Evolutionary conservation across 2,113 vertebrate species (phyloP).

Genomic region (Bettongia penicillata): DNA sequence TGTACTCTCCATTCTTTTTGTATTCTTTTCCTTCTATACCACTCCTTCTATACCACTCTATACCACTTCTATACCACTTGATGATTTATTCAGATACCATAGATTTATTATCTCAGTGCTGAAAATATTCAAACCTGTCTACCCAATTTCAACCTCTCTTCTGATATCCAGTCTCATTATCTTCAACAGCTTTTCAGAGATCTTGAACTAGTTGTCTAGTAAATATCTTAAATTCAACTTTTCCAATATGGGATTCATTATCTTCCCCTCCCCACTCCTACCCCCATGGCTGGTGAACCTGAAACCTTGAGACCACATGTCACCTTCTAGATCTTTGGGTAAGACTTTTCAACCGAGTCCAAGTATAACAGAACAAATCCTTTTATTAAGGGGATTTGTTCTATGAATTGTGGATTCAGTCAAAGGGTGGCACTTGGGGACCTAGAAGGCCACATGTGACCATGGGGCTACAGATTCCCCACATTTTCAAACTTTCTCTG

Average conservation of each 20-base stretch:
- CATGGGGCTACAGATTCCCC: too few relatives aligned
- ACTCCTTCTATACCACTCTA: neutral
- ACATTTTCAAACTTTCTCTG: neutral
- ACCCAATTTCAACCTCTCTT: neutral
- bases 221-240: neutral
- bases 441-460: too few relatives aligned
- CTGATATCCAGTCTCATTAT: neutral
- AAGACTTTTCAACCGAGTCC: too few relatives aligned
- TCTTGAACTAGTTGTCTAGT: neutral
- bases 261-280: neutral
- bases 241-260: neutral
- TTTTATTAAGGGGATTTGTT: too few relatives aligned
- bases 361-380: too few relatives aligned
- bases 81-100: neutral
- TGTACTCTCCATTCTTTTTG: neutral
- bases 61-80: neutral
- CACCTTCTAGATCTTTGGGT: too few relatives aligned
- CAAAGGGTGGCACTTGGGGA: too few relatives aligned
- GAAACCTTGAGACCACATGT: too few relatives aligned
- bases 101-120: neutral
- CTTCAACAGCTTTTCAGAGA: neutral
- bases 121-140: neutral
- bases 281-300: too few relatives aligned
- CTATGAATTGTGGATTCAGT: too few relatives aligned
- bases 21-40: neutral